A percentile compares a stretch with the other conserved stretches of the same genome.
These are phyloP conservation scores for Schlechtendalia chinensis DNA, from an alignment of 1,140 invertebrate species.

Conservation along the genomic window DNA sequence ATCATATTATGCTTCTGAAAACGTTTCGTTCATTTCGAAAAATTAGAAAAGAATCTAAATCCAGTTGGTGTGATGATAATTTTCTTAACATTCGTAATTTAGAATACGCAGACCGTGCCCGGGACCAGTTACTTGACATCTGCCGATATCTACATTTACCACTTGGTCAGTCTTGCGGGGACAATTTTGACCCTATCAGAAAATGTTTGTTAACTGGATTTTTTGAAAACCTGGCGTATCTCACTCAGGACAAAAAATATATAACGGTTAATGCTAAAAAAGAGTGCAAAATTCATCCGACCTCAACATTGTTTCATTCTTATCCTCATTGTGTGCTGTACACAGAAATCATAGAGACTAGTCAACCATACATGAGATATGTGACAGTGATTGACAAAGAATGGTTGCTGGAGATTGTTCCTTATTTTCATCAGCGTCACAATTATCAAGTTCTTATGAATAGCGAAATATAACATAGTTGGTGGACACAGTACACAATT, in stretches of 20 bases:
- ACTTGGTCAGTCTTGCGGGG: slow-evolving; percentile 67
- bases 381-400: slow-evolving; percentile 71
- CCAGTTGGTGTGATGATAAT: slow-evolving; percentile 83
- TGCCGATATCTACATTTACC: slow-evolving; percentile 59
- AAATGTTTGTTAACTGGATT: slow-evolving; percentile 79
- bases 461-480: slow-evolving; percentile 56
- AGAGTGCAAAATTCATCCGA: slow-evolving; percentile 78
- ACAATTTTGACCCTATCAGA: slow-evolving; percentile 69
- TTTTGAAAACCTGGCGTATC: slow-evolving; percentile 86
- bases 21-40: slow-evolving; percentile 77
- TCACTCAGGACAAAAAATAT: slow-evolving; percentile 74
- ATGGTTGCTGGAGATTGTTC: slow-evolving; percentile 68
- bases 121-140: slow-evolving; percentile 77
- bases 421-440: slow-evolving; percentile 56
- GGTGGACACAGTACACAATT: too few relatives aligned
- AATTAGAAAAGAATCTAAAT: slow-evolving; percentile 64
- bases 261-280: slow-evolving; percentile 70
- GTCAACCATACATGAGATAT: slow-evolving; percentile 76
- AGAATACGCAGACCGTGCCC: slow-evolving; percentile 75
- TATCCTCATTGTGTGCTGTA: slow-evolving; percentile 81
- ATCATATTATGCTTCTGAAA: slow-evolving; percentile 90
- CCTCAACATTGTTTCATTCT: slow-evolving; percentile 71
- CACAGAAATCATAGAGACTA: slow-evolving; percentile 84
- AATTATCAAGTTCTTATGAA: slow-evolving; percentile 55
- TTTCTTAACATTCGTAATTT: slow-evolving; percentile 85